Conservation (phyloP, 2,888 invertebrate species). For the Standfussiana lucernea region DNA sequence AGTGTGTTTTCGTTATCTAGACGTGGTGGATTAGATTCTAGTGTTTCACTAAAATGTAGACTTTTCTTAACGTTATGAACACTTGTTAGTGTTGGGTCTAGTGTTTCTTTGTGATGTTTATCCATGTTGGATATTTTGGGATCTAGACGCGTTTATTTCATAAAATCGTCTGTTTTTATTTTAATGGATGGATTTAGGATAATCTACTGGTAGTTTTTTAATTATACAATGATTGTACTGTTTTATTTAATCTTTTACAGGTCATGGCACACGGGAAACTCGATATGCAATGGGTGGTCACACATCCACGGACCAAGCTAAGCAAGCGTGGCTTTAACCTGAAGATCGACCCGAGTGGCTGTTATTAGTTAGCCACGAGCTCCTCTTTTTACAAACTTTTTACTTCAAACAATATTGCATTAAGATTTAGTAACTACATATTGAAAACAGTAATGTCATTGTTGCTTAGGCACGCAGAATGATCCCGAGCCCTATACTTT, state of each 20-base stretch:
- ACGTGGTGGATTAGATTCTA: constrained; percentile 30
- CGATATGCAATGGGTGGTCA: background rate
- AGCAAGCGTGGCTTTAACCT: background rate
- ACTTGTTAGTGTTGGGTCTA: constrained; percentile 29
- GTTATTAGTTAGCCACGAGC: background rate
- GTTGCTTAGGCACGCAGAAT: constrained; percentile 12
- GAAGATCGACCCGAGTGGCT: background rate
- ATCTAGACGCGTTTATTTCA: background rate
- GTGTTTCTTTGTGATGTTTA: constrained; percentile 25
- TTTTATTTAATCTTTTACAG: background rate
- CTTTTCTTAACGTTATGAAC: constrained; percentile 35
- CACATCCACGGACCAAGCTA: background rate
- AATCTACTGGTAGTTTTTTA: background rate
- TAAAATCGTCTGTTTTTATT: background rate
- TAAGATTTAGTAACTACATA: background rate
- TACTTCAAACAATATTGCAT: background rate
- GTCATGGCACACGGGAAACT: background rate
- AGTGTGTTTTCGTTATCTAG: constrained; percentile 59
- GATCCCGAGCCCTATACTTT: constrained; percentile 4
- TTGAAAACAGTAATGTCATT: background rate
- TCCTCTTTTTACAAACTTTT: background rate
- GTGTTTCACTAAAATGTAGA: constrained; percentile 42
- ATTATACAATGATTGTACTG: background rate
- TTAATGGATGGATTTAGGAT: background rate
- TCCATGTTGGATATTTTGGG: background rate